These are phyloP conservation scores for Drosophila kohkoa DNA, from an alignment of 1,140 invertebrate species.

Conservation along the genomic window DNA sequence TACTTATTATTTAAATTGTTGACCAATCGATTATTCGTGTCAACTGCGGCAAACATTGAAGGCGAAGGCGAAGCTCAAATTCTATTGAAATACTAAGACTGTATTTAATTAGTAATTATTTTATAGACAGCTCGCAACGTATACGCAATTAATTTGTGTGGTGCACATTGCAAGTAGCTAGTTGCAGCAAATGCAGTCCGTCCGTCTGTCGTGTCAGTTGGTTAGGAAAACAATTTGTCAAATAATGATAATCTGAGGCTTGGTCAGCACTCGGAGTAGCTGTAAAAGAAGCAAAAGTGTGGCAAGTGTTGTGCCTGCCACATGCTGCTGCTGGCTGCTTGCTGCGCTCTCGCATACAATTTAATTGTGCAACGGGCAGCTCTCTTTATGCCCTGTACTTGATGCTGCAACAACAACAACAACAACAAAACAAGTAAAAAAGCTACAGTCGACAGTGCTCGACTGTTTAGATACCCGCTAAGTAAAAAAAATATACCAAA, in stretches of 20 bases:
- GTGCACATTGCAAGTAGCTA: not conserved
- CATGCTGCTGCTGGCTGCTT: conserved; percentile 24
- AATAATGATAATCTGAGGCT: conserved; percentile 58
- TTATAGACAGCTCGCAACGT: not conserved
- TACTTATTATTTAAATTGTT: too few relatives aligned
- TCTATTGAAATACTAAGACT: not conserved
- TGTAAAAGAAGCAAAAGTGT: not conserved
- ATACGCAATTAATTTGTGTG: not conserved
- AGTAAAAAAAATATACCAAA: too few relatives aligned
- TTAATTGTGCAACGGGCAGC: conserved; percentile 31
- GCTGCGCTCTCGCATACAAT: conserved; percentile 46
- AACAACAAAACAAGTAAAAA: too few relatives aligned
- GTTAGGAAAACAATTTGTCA: conserved; percentile 50
- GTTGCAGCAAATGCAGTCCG: not conserved
- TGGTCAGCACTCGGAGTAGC: conserved; percentile 39
- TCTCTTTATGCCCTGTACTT: not conserved
- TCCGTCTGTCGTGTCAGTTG: conserved; percentile 11
- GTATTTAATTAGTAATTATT: not conserved
- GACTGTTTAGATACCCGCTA: too few relatives aligned
- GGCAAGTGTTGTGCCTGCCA: conserved; percentile 20
- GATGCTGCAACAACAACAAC: conserved; percentile 1
- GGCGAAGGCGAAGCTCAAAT: not conserved
- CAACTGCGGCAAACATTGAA: too few relatives aligned
- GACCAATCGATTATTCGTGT: too few relatives aligned
- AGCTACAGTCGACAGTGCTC: too few relatives aligned